A percentile compares a stretch with the other conserved stretches of the same genome.
These are phyloP conservation scores for Luscinia megarhynchos DNA, from an alignment of 2,797 vertebrate species.

Conservation along the genomic window DNA sequence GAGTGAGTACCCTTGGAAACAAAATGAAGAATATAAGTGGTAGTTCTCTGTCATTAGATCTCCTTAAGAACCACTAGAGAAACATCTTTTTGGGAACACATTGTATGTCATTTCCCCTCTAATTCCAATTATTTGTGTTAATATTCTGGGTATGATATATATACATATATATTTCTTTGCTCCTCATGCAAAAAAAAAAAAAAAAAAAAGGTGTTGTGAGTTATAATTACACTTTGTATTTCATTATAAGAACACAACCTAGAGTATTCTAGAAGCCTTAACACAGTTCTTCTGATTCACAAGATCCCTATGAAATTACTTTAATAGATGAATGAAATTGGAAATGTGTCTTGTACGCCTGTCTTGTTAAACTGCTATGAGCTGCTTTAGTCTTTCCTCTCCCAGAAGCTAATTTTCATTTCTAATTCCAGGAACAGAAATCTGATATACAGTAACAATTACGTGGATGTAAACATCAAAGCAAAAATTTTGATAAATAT, in stretches of 20 bases:
- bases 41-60: not conserved
- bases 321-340: not conserved
- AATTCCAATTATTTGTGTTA: not conserved
- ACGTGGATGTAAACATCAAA: slow-evolving; percentile 20
- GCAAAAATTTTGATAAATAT: not conserved
- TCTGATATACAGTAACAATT: not conserved
- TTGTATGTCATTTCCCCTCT: not conserved
- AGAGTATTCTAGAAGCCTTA: not conserved
- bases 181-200: not conserved
- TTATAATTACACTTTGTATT: not conserved
- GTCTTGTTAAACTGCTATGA: not conserved
- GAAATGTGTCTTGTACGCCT: not conserved
- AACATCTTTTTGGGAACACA: not conserved
- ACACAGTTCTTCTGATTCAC: not conserved
- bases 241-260: not conserved
- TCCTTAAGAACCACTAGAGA: not conserved
- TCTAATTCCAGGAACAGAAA: not conserved
- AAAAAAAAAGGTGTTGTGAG: not conserved
- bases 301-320: not conserved
- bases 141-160: not conserved
- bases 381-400: not conserved
- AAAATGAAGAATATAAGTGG: not conserved
- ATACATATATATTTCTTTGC: not conserved
- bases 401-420: slow-evolving; percentile 29
- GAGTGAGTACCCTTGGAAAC: not conserved